These are phyloP conservation scores for Cinara cedri DNA, from an alignment of 2,888 invertebrate species.

Conservation along the genomic window DNA sequence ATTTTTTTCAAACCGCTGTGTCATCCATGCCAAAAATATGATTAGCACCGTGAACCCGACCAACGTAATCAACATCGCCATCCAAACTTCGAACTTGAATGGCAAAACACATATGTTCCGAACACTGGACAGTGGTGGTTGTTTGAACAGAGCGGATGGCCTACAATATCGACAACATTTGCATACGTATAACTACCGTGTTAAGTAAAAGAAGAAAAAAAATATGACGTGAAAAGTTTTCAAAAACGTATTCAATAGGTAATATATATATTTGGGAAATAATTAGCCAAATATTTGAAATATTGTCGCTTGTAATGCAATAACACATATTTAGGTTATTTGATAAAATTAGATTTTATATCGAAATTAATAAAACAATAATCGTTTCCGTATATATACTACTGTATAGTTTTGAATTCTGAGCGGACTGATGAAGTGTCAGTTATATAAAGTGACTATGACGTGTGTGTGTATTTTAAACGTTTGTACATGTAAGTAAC, in stretches of 20 bases:
- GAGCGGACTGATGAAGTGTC: too few species aligned
- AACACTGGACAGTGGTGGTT: conserved; percentile 75
- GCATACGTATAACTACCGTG: too few species aligned
- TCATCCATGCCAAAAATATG: conserved; percentile 59
- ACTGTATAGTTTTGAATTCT: too few species aligned
- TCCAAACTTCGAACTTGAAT: conserved; percentile 73
- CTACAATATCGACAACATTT: conserved; percentile 61
- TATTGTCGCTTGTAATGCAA: too few species aligned
- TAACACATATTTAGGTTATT: too few species aligned
- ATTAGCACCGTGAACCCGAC: conserved; percentile 36
- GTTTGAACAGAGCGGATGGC: conserved; percentile 74
- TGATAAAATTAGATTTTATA: too few species aligned
- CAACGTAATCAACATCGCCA: conserved; percentile 37
- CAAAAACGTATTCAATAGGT: not conserved
- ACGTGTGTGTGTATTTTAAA: too few species aligned
- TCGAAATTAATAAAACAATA: too few species aligned
- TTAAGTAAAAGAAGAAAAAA: not conserved
- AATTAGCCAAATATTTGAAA: too few species aligned
- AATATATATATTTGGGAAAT: not conserved
- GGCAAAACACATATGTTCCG: conserved; percentile 75
- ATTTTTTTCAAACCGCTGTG: conserved; percentile 60
- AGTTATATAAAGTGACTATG: too few species aligned
- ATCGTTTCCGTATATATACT: too few species aligned
- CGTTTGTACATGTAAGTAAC: too few species aligned
- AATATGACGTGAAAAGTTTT: not conserved